Evolutionary conservation across 2,888 invertebrate genomes (phyloP).

Genomic region (Meloe dianella): DNA sequence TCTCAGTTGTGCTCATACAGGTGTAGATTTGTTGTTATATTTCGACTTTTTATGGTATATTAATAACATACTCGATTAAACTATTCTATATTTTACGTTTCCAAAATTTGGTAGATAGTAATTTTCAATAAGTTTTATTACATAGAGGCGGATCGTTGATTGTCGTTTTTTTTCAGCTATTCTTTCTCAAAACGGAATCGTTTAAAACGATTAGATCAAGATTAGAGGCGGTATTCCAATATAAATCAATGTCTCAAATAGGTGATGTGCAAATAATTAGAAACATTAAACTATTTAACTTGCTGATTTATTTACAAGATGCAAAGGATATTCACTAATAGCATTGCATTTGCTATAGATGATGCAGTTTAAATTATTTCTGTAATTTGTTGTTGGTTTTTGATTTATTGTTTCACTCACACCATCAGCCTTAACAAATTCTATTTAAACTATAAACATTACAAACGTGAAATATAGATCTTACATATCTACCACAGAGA

Average conservation of each 20-base stretch:
- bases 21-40: constrained; percentile 44
- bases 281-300: not conserved
- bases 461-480: not conserved
- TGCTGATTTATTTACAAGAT: not conserved
- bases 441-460: constrained; percentile 5
- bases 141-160: not conserved
- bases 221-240: not conserved
- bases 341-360: not conserved
- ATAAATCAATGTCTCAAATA: not conserved
- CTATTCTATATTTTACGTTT: constrained; percentile 56
- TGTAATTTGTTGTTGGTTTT: not conserved
- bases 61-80: constrained; percentile 55
- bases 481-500: constrained; percentile 1
- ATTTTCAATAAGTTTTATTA: not conserved
- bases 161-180: not conserved
- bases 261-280: not conserved
- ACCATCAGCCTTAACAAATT: not conserved
- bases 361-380: not conserved
- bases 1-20: constrained; percentile 44
- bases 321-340: not conserved
- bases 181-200: not conserved
- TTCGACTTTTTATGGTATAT: constrained; percentile 48
- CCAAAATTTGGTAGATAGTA: constrained; percentile 39
- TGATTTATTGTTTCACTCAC: not conserved
- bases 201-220: not conserved